Evolutionary conservation across 2,113 vertebrate species (phyloP).

Genomic region (Phalacrocorax brasilianus): DNA sequence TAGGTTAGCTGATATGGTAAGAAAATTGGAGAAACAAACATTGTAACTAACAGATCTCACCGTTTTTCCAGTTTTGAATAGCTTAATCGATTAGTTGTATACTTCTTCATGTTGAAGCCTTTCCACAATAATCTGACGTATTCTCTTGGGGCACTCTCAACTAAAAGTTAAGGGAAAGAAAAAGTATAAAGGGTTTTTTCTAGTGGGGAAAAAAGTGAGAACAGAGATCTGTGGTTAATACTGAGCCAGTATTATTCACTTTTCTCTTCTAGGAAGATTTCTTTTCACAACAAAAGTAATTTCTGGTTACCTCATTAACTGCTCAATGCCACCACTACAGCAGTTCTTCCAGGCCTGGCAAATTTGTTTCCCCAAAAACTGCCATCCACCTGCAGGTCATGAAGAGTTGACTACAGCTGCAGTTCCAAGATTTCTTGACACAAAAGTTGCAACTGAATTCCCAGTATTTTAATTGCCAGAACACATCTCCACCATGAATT

Average conservation of each 20-base stretch:
- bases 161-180: background rate
- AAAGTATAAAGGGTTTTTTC: background rate
- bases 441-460: background rate
- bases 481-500: background rate
- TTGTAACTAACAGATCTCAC: background rate
- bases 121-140: background rate
- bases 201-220: background rate
- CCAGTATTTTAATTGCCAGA: background rate
- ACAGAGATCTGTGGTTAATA: background rate
- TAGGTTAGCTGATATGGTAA: background rate
- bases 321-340: background rate
- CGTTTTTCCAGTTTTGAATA: background rate
- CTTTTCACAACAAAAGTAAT: background rate
- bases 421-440: background rate
- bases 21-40: background rate
- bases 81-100: background rate
- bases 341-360: background rate
- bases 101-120: background rate
- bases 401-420: background rate
- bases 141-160: background rate
- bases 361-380: background rate
- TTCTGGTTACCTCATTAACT: background rate
- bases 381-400: rapidly evolving
- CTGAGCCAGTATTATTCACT: background rate
- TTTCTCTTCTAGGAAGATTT: background rate